These are phyloP conservation scores for Stylophora pistillata DNA, from an alignment of 64 coral and sea anemone genomes.

Conservation along the genomic window DNA sequence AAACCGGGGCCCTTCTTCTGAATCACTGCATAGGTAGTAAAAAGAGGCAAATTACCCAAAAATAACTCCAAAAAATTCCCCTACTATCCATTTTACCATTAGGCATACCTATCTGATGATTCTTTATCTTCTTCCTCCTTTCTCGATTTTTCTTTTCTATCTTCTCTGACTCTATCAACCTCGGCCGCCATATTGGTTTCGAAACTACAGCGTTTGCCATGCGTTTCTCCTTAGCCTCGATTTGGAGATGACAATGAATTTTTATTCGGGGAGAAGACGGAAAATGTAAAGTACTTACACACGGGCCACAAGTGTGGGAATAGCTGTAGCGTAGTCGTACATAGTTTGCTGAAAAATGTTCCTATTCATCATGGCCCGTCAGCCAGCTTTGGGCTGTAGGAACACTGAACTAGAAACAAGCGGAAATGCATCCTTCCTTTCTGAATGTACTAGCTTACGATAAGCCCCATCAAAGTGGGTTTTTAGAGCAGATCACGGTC, in stretches of 20 bases:
- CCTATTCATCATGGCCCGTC: no score
- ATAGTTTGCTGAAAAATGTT: no score
- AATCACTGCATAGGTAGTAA: background rate
- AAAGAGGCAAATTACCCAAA: background rate
- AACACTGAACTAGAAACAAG: no score
- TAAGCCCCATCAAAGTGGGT: no score
- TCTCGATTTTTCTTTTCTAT: background rate
- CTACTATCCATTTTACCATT: background rate
- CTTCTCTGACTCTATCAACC: background rate
- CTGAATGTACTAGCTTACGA: no score
- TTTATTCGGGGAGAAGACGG: no score
- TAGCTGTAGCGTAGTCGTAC: no score
- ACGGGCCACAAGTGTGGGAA: no score
- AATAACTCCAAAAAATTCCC: background rate
- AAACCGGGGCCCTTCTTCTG: slow-evolving; percentile 5
- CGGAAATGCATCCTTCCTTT: no score
- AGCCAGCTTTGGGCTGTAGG: no score
- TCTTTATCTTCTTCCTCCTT: slow-evolving; percentile 5
- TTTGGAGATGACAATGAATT: background rate
- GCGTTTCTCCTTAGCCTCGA: slow-evolving; percentile 20
- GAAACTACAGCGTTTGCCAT: background rate
- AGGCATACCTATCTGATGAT: slow-evolving; percentile 18
- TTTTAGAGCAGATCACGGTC: no score
- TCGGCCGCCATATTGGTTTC: slow-evolving; percentile 17
- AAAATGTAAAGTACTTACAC: no score